phyloP scores from a whole-genome alignment of 2,888 invertebrate species.

The Itoplectis maculator region DNA sequence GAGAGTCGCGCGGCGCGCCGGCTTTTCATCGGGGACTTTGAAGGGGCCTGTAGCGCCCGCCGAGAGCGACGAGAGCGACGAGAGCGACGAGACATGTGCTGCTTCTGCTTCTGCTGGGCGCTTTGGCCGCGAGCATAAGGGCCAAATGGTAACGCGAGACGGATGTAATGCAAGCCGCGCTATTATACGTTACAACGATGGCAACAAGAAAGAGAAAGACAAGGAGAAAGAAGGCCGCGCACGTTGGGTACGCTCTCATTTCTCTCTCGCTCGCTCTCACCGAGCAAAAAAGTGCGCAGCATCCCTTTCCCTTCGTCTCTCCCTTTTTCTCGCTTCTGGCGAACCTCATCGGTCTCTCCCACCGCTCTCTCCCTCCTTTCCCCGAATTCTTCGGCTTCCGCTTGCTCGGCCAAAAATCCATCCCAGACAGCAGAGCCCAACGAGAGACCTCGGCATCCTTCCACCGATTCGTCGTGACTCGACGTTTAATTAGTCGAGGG shows the following conservation, averaged over 20 bases:
- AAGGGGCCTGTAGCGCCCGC: slow-evolving; percentile 72
- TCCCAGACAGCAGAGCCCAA: slow-evolving; percentile 35
- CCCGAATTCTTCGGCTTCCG: slow-evolving; percentile 43
- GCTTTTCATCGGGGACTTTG: slow-evolving; percentile 70
- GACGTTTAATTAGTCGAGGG: slow-evolving; percentile 27
- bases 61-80: background rate
- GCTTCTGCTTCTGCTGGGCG: slow-evolving; percentile 41
- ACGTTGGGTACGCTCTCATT: no score
- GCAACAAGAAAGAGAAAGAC: slow-evolving; percentile 52
- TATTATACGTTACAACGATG: slow-evolving; percentile 81
- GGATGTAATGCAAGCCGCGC: slow-evolving; percentile 83
- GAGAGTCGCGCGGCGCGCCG: slow-evolving; percentile 44
- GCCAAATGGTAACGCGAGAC: slow-evolving; percentile 80
- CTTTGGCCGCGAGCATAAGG: slow-evolving; percentile 48
- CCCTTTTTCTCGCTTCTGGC: slow-evolving; percentile 59
- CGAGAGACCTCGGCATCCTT: background rate
- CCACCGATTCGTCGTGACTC: slow-evolving; percentile 20
- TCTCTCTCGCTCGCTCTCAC: slow-evolving; percentile 11
- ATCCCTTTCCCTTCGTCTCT: slow-evolving; percentile 73
- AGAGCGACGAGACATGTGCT: no score
- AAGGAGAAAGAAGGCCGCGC: background rate
- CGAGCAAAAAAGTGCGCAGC: slow-evolving; percentile 74
- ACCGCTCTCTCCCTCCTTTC: slow-evolving; percentile 32
- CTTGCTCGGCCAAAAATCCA: slow-evolving; percentile 29
- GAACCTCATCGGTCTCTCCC: slow-evolving; percentile 5